Conservation (phyloP, 2,888 invertebrate species). For the Helicoverpa assulta region DNA sequence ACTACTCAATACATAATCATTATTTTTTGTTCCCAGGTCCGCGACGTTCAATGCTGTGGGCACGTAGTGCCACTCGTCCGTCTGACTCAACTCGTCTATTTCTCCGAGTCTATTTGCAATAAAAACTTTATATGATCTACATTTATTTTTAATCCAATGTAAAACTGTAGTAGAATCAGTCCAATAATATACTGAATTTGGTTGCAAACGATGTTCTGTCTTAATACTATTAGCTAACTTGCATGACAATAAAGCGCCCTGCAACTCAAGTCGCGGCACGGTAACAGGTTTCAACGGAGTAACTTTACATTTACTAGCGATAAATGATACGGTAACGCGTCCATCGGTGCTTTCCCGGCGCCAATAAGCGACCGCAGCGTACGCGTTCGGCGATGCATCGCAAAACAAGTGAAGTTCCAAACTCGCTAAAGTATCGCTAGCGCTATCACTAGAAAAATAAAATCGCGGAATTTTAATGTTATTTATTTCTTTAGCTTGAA, state of each 20-base stretch:
- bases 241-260: neutral
- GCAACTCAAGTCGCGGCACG: too few relatives aligned
- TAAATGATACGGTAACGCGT: too few relatives aligned
- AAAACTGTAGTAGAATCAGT: conserved; percentile 8
- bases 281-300: too few relatives aligned
- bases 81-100: conserved; percentile 1
- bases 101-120: conserved; percentile 11
- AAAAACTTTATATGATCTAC: conserved; percentile 3
- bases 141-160: conserved; percentile 4
- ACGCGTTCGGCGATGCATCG: too few relatives aligned
- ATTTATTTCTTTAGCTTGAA: too few relatives aligned
- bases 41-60: conserved; percentile 2
- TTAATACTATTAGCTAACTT: conserved; percentile 2
- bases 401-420: too few relatives aligned
- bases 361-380: too few relatives aligned
- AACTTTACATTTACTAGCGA: too few relatives aligned
- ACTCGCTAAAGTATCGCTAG: too few relatives aligned
- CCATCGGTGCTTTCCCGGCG: too few relatives aligned
- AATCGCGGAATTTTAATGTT: too few relatives aligned
- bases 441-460: too few relatives aligned
- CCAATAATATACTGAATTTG: conserved; percentile 1
- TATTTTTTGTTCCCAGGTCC: conserved; percentile 4
- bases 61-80: conserved; percentile 13
- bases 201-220: conserved; percentile 1
- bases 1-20: conserved; percentile 3